phyloP scores from a whole-genome alignment of 2,797 vertebrate species.

The Ctenosaura bakeri region DNA sequence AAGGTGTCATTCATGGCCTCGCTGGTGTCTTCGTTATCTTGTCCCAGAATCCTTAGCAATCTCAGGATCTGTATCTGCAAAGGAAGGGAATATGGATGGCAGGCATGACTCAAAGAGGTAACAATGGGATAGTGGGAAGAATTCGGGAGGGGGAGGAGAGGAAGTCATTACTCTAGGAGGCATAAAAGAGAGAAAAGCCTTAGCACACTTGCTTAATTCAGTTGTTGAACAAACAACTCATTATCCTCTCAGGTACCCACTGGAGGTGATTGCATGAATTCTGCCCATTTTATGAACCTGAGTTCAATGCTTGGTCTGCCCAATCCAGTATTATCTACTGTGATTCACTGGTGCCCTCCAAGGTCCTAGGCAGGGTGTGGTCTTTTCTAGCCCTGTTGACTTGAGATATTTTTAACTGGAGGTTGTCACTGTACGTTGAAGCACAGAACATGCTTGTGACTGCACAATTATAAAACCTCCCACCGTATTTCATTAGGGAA shows the following conservation, averaged over 20 bases:
- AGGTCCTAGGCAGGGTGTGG: not conserved
- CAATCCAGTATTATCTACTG: not conserved
- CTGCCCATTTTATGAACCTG: too few species aligned
- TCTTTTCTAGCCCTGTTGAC: too few species aligned
- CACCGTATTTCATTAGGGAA: too few species aligned
- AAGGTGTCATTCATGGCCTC: conserved; percentile 92
- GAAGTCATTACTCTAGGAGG: not conserved
- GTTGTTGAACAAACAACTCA: too few species aligned
- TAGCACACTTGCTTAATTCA: not conserved
- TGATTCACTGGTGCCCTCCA: not conserved
- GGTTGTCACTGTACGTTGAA: not conserved
- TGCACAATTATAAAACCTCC: too few species aligned
- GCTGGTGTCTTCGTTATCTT: conserved; percentile 86
- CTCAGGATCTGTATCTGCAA: conserved; percentile 88
- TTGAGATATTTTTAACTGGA: not conserved
- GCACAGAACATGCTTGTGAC: not conserved
- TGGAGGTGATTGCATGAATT: too few species aligned
- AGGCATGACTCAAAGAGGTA: not conserved
- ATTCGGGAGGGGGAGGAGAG: too few species aligned
- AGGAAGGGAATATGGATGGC: not conserved
- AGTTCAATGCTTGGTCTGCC: not conserved
- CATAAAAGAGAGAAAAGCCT: not conserved
- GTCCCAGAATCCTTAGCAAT: conserved; percentile 89
- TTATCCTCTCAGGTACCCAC: too few species aligned
- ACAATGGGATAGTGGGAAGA: not conserved